Base-by-base conservation (phyloP, 2,113 vertebrate genomes). In the Lynx canadensis region DNA sequence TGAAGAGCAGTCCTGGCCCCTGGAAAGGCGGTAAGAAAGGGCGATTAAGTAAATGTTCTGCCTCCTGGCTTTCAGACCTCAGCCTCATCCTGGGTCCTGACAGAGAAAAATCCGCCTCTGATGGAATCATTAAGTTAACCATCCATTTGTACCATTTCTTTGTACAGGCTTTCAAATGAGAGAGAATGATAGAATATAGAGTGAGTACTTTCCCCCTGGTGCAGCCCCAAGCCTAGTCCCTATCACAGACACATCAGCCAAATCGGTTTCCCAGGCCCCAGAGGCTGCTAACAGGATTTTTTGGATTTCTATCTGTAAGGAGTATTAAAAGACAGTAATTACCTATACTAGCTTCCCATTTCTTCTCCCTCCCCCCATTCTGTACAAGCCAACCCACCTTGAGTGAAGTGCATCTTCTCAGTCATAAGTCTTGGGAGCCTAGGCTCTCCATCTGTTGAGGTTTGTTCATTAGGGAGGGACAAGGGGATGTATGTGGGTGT, bases 401-500 rank as follows among this genome's bases (percentile, higher is more conserved):
- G 82, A 88, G 71, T 87, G 94, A 79, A 96, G 81, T 29, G 41
- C 48, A 89, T 84, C 93, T 38, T 57, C 86, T 88, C 88, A 94
- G 93, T 27, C 92, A 80, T 78, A n/a, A 79, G 82, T 52, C 71
- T 65, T 5, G 29, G 33, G 50, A 94, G 84, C 45, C 69, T 69
- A 94, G 87, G 96, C 93, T 92, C 41, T 93, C 97, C 97, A 97
- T 97, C 96, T 97, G 97, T 93, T 96, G 94, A 95, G 83, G 69
- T 19, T 94, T 97, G 45, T 97, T 94, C 95, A 80, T 83, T 91
- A 86, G 21, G 69, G 78, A 95, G 65, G 57, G 48, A 36, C 74
- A 82, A 91, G 94, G 96, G 80, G 95, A 88, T 74, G 6, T 63
- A 74, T 91, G 95, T 94, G 95, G 85, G 95, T 94, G 95, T 93